Evolutionary conservation across 2,797 vertebrate species (phyloP), one percentile per base, ranked within the genome.

Genomic region (Acrocephalus scirpaceus): DNA sequence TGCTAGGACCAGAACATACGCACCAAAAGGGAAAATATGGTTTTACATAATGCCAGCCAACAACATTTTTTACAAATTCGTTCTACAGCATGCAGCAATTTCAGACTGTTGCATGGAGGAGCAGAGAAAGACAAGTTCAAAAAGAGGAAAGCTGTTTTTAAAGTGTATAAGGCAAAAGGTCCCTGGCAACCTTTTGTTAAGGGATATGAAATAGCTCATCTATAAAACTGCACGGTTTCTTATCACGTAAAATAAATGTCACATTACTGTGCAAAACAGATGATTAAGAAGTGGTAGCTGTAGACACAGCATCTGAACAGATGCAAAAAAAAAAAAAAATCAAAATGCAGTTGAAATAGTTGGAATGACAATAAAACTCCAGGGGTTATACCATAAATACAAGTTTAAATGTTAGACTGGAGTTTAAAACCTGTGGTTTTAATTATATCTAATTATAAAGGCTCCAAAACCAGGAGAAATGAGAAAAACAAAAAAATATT

Each of bases 311-410:
- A 76, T 86, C 73, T 64, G 34, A 86, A 95, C 72, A 85, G 70
- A 95, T 86, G 72, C 45, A 90, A 86, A 87, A 58, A 36, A 58
- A 58, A 34, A 42, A 47, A 47, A 29, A 29, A 29, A 17, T 10
- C 15, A 89, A 94, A 94, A 89, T 56, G 76, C 80, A 91, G 48
- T 86, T 97, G 89, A 87, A 97, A 95, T 88, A 91, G 62, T 90
- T 96, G 84, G 83, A 96, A 96, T 81, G 44, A 87, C 70, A 93
- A 95, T 97, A 97, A 97, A 96, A 96, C 77, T 97, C 82, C 88
- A 95, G 92, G 61, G 81, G 82, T 93, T 94, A 60, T 53, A 71
- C 78, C 77, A 96, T 93, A 97, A 96, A 97, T 93, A 92, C 34
- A 87, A 94, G 48, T 58, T 97, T 94, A 96, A 97, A 92, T 86